Conservation (phyloP, 2,797 vertebrate genomes). For the Erpetoichthys calabaricus region DNA sequence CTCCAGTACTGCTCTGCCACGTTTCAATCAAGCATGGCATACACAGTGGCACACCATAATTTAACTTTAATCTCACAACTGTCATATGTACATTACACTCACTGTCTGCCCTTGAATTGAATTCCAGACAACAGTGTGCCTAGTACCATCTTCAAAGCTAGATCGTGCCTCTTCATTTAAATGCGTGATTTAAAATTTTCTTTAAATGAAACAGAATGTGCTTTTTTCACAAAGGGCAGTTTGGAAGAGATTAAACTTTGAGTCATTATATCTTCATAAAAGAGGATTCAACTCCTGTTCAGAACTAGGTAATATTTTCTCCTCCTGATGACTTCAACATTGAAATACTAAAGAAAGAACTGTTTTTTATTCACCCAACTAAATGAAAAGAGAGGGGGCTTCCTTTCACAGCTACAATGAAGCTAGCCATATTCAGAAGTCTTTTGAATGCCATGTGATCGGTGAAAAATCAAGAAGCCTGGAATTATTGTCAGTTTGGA, state of each 20-base stretch:
- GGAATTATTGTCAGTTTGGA: no score
- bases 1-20: no score
- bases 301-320: constrained; percentile 30
- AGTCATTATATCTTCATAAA: constrained; percentile 38
- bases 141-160: no score
- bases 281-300: constrained; percentile 23
- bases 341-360: constrained; percentile 14
- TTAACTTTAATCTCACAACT: no score
- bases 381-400: constrained; percentile 20
- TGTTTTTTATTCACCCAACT: constrained; percentile 28
- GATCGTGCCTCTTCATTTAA: constrained; percentile 27
- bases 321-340: constrained; percentile 21
- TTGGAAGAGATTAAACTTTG: constrained; percentile 33
- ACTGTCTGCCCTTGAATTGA: no score
- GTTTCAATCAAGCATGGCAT: no score
- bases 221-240: constrained; percentile 27
- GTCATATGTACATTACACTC: no score
- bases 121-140: no score
- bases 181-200: constrained; percentile 35
- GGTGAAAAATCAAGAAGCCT: no score
- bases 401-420: constrained; percentile 32
- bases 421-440: constrained; percentile 10
- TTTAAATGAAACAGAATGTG: constrained; percentile 30
- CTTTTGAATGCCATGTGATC: no score
- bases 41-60: no score